Evolutionary conservation across 2,888 invertebrate species (phyloP), one percentile per base, ranked within the genome.

Genomic region (Syrista parreyssii): DNA sequence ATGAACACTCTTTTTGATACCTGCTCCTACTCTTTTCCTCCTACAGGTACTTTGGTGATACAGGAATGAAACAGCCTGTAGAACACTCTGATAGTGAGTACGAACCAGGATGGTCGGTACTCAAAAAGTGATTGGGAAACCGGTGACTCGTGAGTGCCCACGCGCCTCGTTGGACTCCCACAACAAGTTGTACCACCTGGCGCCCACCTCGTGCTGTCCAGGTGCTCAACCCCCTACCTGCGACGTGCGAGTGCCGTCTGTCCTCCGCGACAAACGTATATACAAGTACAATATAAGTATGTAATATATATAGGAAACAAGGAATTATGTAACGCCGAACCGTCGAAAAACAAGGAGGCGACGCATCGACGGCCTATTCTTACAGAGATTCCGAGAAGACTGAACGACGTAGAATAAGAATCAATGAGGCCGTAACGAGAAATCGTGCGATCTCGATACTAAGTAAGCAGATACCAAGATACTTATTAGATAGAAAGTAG

Each of bases 201-300:
- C 84, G 86, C 85, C 86, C 88, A 86, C 87, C 85, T 85, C 86
- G 85, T 84, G 86, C 78, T 81, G 85, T 88, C 89, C 89, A 89
- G 89, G 88, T 89, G 89, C 87, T 86, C 82, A 84, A 83, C 85
- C 85, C 86, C 85, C 86, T 82, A 84, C 78, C 76, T 82, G 71
- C 71, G 71, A 31, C 12, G 12, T 12, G 30, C 30, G 71, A 33
- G 71, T 71, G 23, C 71, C 71, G 71, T 31, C 71, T 71, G 71
- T 71, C 32, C 71, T 9, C 31, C 9, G 1, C 55, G 55, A 55
- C 23, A 55, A 55, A 23, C 55, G 23, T 55, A 55, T 55, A 55
- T 34, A 34, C 9, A n/a, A n/a, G n/a, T n/a, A n/a, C n/a, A n/a
- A 34, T 4, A 34, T 23, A 55, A 55, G 23, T 55, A 55, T 55